Base-by-base conservation (phyloP, 2,888 invertebrate genomes). In the Parnassius glacialis region DNA sequence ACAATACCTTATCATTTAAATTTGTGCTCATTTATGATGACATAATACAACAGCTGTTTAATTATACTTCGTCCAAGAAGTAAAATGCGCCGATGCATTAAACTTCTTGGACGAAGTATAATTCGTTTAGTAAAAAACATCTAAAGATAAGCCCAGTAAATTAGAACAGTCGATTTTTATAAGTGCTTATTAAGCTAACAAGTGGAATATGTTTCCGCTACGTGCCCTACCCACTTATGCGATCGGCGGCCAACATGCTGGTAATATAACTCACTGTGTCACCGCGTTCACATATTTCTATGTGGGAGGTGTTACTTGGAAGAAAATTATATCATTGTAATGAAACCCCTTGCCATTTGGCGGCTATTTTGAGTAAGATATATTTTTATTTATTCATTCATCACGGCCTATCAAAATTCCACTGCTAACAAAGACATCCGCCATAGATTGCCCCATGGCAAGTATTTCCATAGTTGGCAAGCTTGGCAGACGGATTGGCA, bases 121-220 rank as follows among this genome's bases (percentile, higher is more conserved):
- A 16, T 16, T 16, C 16, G 16, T 16, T 16, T 16, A 16, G 16
- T 16, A 16, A 16, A 16, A 16, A 16, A 43, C 25, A 50, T 60
- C 48, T 60, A 20, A 54, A 61, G 61, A 41, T 52, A 52, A 47
- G 52, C 9, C 41, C 42, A 51, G 61, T 48, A 53, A 53, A 61
- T 25, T 57, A 48, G 47, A 53, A 11, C 41, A 13, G 41, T 48
- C 25, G 41, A 44, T 47, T 62, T 57, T 62, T 54, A 53, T 54
- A 50, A 54, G 53, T 44, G 57, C 54, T 58, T 62, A 62, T 62
- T 62, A 62, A 61, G 50, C 50, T 58, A 62, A 58, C 62, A 51
- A 54, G 54, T 51, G 50, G 62, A 54, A 62, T 62, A 50, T 58
- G 57, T 58, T 62, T 58, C 50, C 58, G 53, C 50, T 51, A 54